Evolutionary conservation across 2,797 vertebrate genomes (phyloP), one percentile per base, ranked within the genome.

Genomic region (Gallinago nigripennis): DNA sequence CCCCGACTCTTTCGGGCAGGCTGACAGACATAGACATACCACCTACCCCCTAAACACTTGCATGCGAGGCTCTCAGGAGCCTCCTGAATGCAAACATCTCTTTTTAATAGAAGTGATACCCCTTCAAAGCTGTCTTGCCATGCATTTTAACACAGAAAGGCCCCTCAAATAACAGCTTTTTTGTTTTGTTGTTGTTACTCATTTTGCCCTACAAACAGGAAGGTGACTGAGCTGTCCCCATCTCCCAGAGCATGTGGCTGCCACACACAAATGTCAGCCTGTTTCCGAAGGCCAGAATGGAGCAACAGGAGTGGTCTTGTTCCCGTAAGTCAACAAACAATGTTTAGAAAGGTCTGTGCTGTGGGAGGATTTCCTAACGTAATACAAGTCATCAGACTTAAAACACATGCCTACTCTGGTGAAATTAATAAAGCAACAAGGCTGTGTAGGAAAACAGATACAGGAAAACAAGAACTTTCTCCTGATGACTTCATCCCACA

Each of bases 351-450:
- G 86, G 85, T 86, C 71, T 86, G 77, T 75, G 76, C 77, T 84
- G 94, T 94, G 86, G 96, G 93, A 96, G 88, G 93, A 92, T 95
- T 96, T 95, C 86, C 73, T 90, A 96, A 94, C 0, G 3, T 53
- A 93, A 71, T 15, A 63, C 48, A 83, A 93, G 63, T 57, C 88
- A 83, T 83, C 85, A 69, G 82, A 93, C 64, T 71, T 90, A 86
- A 91, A 94, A 94, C 89, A 92, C 68, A 92, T 94, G 93, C 88
- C 82, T 76, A 2, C 27, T 43, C 66, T 75, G 85, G 20, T 79
- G 46, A 92, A 92, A 76, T 57, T 70, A 88, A 89, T 88, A 86
- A 82, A 78, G 53, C 70, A 73, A 70, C 21, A 37, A 84, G 53
- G 27, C 87, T 77, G 66, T 3, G n/a, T 23, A 84, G 51, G 48